Evolutionary conservation across 2,797 vertebrate genomes (phyloP).

Genomic region (Heteromormyrus szaboi): DNA sequence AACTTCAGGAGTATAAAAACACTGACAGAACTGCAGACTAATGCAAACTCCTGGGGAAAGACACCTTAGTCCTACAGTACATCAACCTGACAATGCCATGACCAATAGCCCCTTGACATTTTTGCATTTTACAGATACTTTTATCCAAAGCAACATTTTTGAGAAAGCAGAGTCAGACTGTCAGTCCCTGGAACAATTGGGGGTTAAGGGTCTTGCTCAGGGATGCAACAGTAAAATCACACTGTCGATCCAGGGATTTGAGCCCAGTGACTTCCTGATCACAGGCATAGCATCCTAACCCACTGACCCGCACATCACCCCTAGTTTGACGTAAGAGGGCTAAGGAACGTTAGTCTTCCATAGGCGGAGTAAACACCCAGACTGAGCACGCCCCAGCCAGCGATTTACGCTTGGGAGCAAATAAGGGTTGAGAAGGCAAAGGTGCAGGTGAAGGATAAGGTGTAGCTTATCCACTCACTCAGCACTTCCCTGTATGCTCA

Average conservation of each 20-base stretch:
- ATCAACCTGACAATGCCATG: slow-evolving; percentile 13
- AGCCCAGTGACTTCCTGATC: background rate
- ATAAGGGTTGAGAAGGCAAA: slow-evolving; percentile 21
- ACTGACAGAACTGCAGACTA: slow-evolving; percentile 30
- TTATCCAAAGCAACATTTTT: background rate
- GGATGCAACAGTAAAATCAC: background rate
- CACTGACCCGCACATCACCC: background rate
- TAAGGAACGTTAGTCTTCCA: slow-evolving; percentile 24
- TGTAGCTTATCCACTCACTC: slow-evolving; percentile 21
- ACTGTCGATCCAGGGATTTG: background rate
- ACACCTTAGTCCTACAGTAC: slow-evolving; percentile 20
- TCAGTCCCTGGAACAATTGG: background rate
- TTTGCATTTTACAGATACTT: background rate
- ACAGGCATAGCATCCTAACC: background rate
- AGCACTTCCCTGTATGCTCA: background rate
- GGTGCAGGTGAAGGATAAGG: background rate
- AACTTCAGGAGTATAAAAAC: slow-evolving; percentile 24
- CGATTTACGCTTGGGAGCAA: background rate
- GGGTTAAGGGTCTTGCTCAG: background rate
- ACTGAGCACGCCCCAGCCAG: background rate
- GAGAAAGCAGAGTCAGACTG: background rate
- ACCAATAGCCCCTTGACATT: slow-evolving; percentile 21
- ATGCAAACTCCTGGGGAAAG: slow-evolving; percentile 23
- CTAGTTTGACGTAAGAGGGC: background rate
- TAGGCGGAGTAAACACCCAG: slow-evolving; percentile 21